These are phyloP conservation scores for Enteromius mattozi DNA, from an alignment of 2,797 vertebrate species.

Conservation along the genomic window DNA sequence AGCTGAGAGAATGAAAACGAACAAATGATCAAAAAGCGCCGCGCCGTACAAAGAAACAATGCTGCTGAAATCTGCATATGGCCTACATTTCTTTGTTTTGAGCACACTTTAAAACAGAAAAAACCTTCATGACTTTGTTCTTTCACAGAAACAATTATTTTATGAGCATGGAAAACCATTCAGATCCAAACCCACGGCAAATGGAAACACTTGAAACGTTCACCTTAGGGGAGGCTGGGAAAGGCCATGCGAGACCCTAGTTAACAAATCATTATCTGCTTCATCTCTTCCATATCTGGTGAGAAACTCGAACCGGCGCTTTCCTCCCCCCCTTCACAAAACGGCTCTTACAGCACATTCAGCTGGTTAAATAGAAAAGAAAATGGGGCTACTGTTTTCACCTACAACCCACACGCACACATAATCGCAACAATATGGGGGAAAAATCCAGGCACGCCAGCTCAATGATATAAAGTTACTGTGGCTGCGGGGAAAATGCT, in stretches of 20 bases:
- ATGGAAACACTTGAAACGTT: conserved; percentile 58
- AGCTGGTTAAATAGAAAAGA: conserved; percentile 67
- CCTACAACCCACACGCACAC: conserved; percentile 72
- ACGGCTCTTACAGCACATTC: conserved; percentile 63
- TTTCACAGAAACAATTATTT: conserved; percentile 44
- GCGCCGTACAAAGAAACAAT: conserved; percentile 18
- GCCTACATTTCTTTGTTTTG: conserved; percentile 54
- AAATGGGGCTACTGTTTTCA: conserved; percentile 67
- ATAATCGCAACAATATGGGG: conserved; percentile 80
- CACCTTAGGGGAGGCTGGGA: conserved; percentile 59
- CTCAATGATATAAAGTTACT: conserved; percentile 46
- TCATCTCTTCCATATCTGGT: conserved; percentile 62
- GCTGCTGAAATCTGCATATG: conserved; percentile 57
- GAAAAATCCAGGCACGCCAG: conserved; percentile 36
- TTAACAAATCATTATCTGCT: conserved; percentile 69
- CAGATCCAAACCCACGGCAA: conserved; percentile 45
- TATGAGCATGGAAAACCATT: conserved; percentile 36
- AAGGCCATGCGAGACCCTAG: conserved; percentile 58
- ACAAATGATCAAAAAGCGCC: conserved; percentile 39
- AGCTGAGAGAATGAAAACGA: conserved; percentile 24
- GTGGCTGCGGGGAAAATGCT: conserved; percentile 46
- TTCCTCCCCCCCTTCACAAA: conserved; percentile 25
- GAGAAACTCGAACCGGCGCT: conserved; percentile 61
- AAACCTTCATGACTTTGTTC: conserved; percentile 32
- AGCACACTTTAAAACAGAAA: conserved; percentile 18